Evolutionary conservation across 2,113 vertebrate genomes (phyloP).

Genomic region (Psittacula cyanocephala): DNA sequence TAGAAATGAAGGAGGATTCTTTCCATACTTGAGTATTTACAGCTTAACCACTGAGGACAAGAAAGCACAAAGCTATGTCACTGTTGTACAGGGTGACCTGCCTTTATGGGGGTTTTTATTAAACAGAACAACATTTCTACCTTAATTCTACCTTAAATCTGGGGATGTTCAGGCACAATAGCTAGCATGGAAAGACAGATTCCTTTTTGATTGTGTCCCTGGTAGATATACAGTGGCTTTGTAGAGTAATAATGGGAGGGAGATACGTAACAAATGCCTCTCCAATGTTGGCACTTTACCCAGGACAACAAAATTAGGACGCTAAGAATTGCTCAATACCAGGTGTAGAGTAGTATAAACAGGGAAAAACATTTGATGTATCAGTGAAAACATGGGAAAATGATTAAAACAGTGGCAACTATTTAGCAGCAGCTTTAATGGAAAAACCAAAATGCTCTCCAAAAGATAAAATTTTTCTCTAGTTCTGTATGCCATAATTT

Average conservation of each 20-base stretch:
- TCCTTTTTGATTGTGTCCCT: not conserved
- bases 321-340: not conserved
- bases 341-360: not conserved
- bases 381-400: not conserved
- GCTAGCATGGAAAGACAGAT: not conserved
- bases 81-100: not conserved
- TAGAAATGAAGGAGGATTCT: not conserved
- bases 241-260: not conserved
- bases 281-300: not conserved
- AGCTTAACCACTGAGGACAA: not conserved
- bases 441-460: not conserved
- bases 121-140: not conserved
- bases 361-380: not conserved
- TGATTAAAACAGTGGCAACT: not conserved
- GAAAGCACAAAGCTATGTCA: not conserved
- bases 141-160: not conserved
- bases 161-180: not conserved
- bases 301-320: not conserved
- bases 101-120: not conserved
- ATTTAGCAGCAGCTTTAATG: not conserved
- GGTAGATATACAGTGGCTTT: not conserved
- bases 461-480: not conserved
- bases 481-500: not conserved
- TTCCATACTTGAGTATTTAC: not conserved
- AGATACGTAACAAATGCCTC: not conserved